Base-by-base conservation (phyloP, 2,113 vertebrate genomes). In the Onychostruthus taczanowskii region DNA sequence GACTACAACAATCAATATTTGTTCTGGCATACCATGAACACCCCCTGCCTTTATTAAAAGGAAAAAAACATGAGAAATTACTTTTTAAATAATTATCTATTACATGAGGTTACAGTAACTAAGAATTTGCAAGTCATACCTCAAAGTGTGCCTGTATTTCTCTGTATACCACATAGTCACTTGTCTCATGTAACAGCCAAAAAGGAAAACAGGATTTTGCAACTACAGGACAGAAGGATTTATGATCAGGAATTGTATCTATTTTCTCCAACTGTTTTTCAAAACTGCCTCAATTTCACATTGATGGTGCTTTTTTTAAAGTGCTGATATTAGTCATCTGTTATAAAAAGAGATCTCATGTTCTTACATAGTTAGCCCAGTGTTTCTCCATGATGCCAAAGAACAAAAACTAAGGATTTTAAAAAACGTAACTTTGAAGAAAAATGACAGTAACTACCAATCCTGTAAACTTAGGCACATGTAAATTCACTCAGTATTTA, bases 381-480 rank as follows among this genome's bases (percentile, higher is more conserved):
- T 80, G 74, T 69, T 94, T 91, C 58, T 91, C 41, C 18, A 18
- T 27, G 58, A 64, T 52, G 44, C 55, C 28, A 11, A 35, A 83
- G 18, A 83, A 49, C 7, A 89, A 66, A 66, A 75, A 21, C 46
- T 49, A 30, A 93, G 16, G 16, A 50, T 62, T 80, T 89, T 58
- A 6, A 27, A 43, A 67, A 28, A 68, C 14, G 0, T 74, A 44
- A 58, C 24, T 87, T 47, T 28, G 4, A 87, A 79, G 55, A 53
- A 62, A 85, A 91, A 46, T 64, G 43, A 67, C 37, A 80, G 22
- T 70, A 80, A 73, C 24, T 62, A 43, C 23, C 31, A 47, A 20
- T 76, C 59, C 31, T 84, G 87, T 91, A 91, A 95, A 94, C 39
- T 47, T 85, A 70, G 59, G 89, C 94, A 93, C 35, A 8, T 11